phyloP scores from a whole-genome alignment of 2,797 vertebrate genomes.

The Mormyrops attenuatus region DNA sequence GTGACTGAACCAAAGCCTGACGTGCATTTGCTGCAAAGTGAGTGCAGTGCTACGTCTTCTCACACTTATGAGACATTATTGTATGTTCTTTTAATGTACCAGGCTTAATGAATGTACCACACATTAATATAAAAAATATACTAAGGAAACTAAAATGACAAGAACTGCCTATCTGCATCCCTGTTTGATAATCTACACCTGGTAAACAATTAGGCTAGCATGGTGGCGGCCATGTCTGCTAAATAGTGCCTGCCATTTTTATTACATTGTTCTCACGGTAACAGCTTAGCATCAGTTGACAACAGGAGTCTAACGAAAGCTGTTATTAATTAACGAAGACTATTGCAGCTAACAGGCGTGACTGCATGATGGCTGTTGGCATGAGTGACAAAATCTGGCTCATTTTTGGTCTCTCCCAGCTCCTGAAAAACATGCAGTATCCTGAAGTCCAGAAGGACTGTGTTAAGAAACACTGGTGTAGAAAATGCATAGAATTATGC shows the following conservation, averaged over 20 bases:
- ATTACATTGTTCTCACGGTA: neutral
- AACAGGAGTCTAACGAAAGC: neutral
- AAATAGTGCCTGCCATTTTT: neutral
- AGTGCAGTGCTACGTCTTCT: neutral
- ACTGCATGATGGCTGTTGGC: neutral
- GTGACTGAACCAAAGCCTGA: neutral
- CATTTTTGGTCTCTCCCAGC: neutral
- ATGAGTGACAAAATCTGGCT: neutral
- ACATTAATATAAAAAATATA: neutral
- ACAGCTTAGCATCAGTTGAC: neutral
- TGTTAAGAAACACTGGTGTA: neutral
- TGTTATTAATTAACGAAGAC: constrained; percentile 10
- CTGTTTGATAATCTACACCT: neutral
- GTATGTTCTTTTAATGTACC: neutral
- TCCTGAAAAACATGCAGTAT: neutral
- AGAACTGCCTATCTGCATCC: neutral
- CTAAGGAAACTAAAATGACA: neutral
- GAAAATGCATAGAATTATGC: neutral
- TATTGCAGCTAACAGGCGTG: neutral
- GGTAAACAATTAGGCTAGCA: neutral
- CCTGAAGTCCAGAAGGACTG: neutral
- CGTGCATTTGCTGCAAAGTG: neutral
- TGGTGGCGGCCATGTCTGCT: neutral
- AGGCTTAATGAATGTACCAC: neutral
- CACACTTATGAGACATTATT: neutral